Percentiles rank a stretch among this genome's conserved stretches.
These are phyloP conservation scores for Cossypha dichroa DNA, from an alignment of 2,797 vertebrate genomes.

Conservation along the genomic window DNA sequence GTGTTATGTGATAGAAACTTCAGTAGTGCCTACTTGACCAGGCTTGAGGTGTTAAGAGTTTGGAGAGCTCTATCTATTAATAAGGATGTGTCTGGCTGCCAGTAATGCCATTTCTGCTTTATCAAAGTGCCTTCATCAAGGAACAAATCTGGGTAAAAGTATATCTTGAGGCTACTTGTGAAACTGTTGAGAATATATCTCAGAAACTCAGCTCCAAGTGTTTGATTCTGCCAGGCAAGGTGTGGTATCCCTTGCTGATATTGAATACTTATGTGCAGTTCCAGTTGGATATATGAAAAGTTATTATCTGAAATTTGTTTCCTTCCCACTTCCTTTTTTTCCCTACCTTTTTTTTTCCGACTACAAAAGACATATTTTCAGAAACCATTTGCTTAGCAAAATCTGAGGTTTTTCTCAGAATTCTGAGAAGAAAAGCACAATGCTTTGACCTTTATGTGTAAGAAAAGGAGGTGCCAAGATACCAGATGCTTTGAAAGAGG, in stretches of 20 bases:
- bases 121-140: background rate
- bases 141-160: background rate
- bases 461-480: background rate
- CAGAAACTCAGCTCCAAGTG: background rate
- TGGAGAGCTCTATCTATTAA: background rate
- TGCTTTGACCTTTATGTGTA: background rate
- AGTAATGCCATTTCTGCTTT: background rate
- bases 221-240: background rate
- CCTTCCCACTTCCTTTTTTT: background rate
- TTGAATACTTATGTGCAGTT: background rate
- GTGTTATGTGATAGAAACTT: background rate
- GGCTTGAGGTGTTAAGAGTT: background rate
- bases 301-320: background rate
- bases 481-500: background rate
- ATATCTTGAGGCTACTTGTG: background rate
- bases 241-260: background rate
- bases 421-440: background rate
- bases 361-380: background rate
- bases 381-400: background rate
- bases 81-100: background rate
- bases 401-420: background rate
- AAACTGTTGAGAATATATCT: background rate
- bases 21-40: background rate
- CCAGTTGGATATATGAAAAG: background rate
- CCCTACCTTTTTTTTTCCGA: background rate